A percentile compares a stretch with the other conserved stretches of the same genome.
Evolutionary conservation across 2,113 vertebrate species (phyloP).

Genomic region (Delphinus delphis): DNA sequence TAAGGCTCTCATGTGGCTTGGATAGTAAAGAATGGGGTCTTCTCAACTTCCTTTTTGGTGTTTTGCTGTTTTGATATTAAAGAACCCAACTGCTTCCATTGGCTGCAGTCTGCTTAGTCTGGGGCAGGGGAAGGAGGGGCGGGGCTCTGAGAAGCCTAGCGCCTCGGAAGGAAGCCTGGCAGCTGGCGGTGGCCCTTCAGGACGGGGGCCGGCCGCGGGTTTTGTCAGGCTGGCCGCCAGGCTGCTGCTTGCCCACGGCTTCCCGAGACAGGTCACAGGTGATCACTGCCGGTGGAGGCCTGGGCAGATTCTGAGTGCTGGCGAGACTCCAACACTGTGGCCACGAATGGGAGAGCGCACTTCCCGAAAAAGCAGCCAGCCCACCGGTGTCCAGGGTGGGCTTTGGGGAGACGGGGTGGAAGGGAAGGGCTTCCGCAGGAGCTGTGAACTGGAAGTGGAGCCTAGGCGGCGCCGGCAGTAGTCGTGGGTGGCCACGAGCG

Average conservation of each 20-base stretch:
- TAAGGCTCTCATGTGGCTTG: conserved; percentile 71
- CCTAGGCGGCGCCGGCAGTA: conserved; percentile 95
- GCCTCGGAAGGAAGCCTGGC: conserved; percentile 45
- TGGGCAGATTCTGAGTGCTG: conserved; percentile 82
- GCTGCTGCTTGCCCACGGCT: conserved; percentile 81
- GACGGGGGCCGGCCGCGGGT: conserved; percentile 72
- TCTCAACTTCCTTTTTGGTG: neutral
- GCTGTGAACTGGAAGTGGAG: conserved; percentile 94
- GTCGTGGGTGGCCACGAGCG: conserved; percentile 70
- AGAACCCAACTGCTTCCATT: neutral
- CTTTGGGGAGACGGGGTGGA: conserved; percentile 92
- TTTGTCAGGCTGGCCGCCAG: conserved; percentile 80
- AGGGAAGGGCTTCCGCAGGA: conserved; percentile 94
- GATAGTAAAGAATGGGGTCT: conserved; percentile 64
- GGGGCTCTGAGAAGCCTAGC: conserved; percentile 38
- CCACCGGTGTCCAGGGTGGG: conserved; percentile 95
- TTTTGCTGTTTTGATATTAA: conserved; percentile 61
- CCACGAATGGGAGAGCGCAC: conserved; percentile 87
- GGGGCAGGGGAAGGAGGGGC: neutral
- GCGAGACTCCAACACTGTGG: conserved; percentile 87
- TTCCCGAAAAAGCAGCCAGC: conserved; percentile 96
- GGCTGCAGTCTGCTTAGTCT: conserved; percentile 42
- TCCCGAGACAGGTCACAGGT: conserved; percentile 85
- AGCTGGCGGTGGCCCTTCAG: conserved; percentile 74
- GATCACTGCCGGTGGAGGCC: conserved; percentile 80